Base-by-base conservation (phyloP, 2,888 invertebrate species). In the Philereme transversata region DNA sequence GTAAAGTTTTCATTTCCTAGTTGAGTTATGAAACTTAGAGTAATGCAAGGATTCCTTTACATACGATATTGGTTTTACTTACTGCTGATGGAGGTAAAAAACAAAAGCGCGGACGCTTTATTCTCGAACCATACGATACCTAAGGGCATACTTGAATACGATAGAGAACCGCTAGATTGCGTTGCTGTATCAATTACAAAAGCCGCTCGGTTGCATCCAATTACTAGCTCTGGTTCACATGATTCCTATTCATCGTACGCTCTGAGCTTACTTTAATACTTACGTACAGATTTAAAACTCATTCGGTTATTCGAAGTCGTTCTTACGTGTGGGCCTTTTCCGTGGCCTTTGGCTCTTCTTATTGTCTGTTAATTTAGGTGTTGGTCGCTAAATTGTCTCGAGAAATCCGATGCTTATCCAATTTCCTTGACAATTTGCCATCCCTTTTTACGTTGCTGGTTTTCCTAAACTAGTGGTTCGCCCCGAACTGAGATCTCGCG, bases 161-260 rank as follows among this genome's bases (percentile, higher is more conserved):
- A 79, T 79, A 69, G 71, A 84, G 81, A 84, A 89, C 90, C 90
- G 91, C 90, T 91, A 90, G 77, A 77, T 80, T 78, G 81, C 82
- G 76, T 81, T 79, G 80, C 83, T 81, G 79, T 89, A 90, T 91
- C 89, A 91, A 90, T 90, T 90, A 90, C 89, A 77, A 82, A 80
- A 79, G 78, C 77, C 85, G 88, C 84, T 88, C 84, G 81, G 84
- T 78, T 89, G 88, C 87, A 85, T 87, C 87, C 89, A 88, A 90
- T 91, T 88, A 90, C 86, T 82, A 81, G 83, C 83, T 84, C 82
- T 83, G 81, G 81, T 88, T 87, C 87, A 87, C 87, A 87, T 89
- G 83, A 84, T 87, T 85, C 85, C 82, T 87, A 85, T 84, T 83
- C 85, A 84, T 83, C 83, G 74, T 71, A 72, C 76, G 68, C 70